These are phyloP conservation scores for Drosophila ercepeae DNA, from an alignment of 1,140 invertebrate species.

Conservation along the genomic window DNA sequence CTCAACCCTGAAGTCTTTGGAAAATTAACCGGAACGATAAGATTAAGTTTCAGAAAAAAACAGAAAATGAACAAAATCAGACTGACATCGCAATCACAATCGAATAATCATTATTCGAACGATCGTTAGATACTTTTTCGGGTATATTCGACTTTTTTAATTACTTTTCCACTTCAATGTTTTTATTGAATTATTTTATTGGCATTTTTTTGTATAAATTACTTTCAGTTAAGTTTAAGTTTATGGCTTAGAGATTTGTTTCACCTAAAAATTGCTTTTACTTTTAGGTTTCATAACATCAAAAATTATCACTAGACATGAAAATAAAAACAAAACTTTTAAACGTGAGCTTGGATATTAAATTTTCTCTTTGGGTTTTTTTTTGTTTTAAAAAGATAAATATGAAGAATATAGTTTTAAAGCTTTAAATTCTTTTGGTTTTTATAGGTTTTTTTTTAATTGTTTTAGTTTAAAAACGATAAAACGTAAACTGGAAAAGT, in stretches of 20 bases:
- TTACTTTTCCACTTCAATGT: not conserved
- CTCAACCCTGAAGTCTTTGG: conserved; percentile 9
- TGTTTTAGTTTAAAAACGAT: too few species aligned
- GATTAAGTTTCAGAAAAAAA: conserved; percentile 26
- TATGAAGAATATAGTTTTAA: too few species aligned
- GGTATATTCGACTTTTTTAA: conserved; percentile 4
- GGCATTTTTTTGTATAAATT: not conserved
- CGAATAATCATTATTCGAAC: not conserved
- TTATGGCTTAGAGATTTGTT: not conserved
- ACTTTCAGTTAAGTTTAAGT: not conserved
- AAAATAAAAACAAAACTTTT: not conserved
- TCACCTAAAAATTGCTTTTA: not conserved
- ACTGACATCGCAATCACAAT: conserved; percentile 26
- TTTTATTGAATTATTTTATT: not conserved
- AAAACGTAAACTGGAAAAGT: too few species aligned
- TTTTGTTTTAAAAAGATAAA: too few species aligned
- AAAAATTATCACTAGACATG: not conserved
- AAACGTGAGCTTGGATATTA: not conserved
- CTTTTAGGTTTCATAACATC: not conserved
- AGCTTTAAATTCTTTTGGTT: too few species aligned
- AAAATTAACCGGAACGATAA: conserved; percentile 22
- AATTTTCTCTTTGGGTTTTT: too few species aligned
- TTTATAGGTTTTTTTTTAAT: too few species aligned
- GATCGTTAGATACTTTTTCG: not conserved
- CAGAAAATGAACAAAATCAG: not conserved